Conservation (phyloP, 2,888 invertebrate species). For the Sarcophaga subvicina region DNA sequence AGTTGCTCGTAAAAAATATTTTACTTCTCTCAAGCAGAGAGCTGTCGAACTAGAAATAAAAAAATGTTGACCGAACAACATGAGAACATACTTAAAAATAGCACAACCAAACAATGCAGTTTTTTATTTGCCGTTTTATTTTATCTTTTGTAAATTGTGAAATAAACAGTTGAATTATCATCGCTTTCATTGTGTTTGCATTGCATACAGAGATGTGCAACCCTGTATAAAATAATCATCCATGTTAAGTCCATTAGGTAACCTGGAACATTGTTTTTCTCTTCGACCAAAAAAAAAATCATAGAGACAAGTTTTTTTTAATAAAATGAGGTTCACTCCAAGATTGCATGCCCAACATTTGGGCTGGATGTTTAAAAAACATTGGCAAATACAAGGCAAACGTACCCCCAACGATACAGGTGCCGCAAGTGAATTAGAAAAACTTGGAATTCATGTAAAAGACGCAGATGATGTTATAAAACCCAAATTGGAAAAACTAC, state of each 20-base stretch:
- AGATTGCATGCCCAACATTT: slow-evolving; percentile 87
- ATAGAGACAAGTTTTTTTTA: not conserved
- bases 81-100: no score
- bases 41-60: no score
- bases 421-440: slow-evolving; percentile 83
- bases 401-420: slow-evolving; percentile 84
- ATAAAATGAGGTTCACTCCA: slow-evolving; percentile 86
- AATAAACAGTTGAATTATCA: no score
- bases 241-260: not conserved
- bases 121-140: no score
- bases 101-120: no score
- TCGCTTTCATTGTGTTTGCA: no score
- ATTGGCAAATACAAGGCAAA: slow-evolving; percentile 88
- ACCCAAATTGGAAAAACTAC: slow-evolving; percentile 78
- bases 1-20: no score
- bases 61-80: no score
- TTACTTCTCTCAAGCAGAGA: no score
- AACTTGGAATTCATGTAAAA: slow-evolving; percentile 84
- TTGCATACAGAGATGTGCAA: no score
- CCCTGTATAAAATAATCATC: no score
- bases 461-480: slow-evolving; percentile 85
- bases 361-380: slow-evolving; percentile 87
- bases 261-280: slow-evolving; percentile 10
- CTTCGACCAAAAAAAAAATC: not conserved
- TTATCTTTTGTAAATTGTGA: no score